These are phyloP conservation scores for Anoplius nigerrimus DNA, from an alignment of 2,888 invertebrate species.

Conservation along the genomic window DNA sequence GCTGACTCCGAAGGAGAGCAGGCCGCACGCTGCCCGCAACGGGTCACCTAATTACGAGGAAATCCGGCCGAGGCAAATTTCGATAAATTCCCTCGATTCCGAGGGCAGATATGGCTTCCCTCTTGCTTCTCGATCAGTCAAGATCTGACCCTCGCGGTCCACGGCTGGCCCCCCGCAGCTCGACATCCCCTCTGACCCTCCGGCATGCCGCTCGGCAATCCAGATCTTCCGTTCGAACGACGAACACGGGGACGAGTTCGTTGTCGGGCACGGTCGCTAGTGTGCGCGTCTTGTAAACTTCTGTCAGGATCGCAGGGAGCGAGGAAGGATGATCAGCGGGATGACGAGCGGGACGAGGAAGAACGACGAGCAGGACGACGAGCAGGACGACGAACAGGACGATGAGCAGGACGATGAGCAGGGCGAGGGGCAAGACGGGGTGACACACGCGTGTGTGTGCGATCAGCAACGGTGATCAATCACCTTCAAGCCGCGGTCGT, in stretches of 20 bases:
- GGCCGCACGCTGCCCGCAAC: neutral
- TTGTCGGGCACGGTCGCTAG: neutral
- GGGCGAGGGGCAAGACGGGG: slow-evolving; percentile 14
- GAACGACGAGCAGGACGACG: too few relatives aligned
- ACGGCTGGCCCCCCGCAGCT: slow-evolving; percentile 47
- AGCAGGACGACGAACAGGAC: slow-evolving; percentile 21
- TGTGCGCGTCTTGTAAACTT: neutral
- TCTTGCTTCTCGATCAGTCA: slow-evolving; percentile 47
- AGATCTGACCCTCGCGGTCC: slow-evolving; percentile 42
- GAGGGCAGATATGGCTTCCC: neutral
- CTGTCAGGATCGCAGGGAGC: neutral
- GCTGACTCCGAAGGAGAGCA: too few relatives aligned
- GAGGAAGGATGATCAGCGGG: too few relatives aligned
- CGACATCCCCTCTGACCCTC: slow-evolving; percentile 30
- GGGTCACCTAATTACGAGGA: neutral
- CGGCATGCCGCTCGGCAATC: slow-evolving; percentile 33
- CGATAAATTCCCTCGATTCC: too few relatives aligned
- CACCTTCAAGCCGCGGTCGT: slow-evolving; percentile 66
- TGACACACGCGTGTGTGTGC: slow-evolving; percentile 34
- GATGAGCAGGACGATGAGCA: slow-evolving; percentile 30
- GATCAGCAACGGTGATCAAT: slow-evolving; percentile 67
- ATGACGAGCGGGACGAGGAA: too few relatives aligned
- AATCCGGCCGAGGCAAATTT: too few relatives aligned
- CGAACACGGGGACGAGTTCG: neutral
- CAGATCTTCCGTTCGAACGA: slow-evolving; percentile 45